phyloP scores from a whole-genome alignment of 2,797 vertebrate species.

The Catamblyrhynchus diadema region DNA sequence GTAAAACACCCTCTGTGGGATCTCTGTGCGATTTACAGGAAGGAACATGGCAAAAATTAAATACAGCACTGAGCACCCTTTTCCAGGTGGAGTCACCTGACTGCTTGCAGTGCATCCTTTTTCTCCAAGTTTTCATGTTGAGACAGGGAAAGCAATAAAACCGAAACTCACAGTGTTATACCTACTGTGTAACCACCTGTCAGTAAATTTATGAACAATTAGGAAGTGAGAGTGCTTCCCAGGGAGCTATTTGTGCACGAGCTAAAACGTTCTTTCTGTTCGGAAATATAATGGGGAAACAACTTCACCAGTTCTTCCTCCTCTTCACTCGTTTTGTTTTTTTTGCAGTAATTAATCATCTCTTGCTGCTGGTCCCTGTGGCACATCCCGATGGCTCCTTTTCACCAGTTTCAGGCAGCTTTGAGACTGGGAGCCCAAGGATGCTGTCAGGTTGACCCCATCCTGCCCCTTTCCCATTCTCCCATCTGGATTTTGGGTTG shows the following conservation, averaged over 20 bases:
- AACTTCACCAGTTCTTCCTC: slow-evolving; percentile 32
- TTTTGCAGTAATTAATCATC: slow-evolving; percentile 68
- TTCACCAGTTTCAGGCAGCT: background rate
- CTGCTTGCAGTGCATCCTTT: background rate
- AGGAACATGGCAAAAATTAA: accelerated
- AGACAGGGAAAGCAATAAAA: slow-evolving; percentile 67
- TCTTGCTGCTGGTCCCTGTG: background rate
- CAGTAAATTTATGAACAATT: slow-evolving; percentile 82
- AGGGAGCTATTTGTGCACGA: slow-evolving; percentile 72
- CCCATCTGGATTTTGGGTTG: accelerated
- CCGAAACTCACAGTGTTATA: slow-evolving; percentile 62
- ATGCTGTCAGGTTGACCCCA: background rate
- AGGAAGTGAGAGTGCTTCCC: slow-evolving; percentile 77
- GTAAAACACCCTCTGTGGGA: background rate
- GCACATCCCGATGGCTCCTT: background rate
- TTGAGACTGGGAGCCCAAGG: background rate
- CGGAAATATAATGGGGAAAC: slow-evolving; percentile 69
- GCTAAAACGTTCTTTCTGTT: slow-evolving; percentile 71
- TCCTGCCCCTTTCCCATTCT: background rate
- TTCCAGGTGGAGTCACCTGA: background rate
- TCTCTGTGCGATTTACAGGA: background rate
- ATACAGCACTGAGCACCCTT: background rate
- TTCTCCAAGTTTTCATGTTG: slow-evolving; percentile 48
- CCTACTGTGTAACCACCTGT: slow-evolving; percentile 80
- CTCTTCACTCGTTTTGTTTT: slow-evolving; percentile 25